Base-by-base conservation (phyloP, 2,113 vertebrate genomes). In the Acrocephalus kingi region DNA sequence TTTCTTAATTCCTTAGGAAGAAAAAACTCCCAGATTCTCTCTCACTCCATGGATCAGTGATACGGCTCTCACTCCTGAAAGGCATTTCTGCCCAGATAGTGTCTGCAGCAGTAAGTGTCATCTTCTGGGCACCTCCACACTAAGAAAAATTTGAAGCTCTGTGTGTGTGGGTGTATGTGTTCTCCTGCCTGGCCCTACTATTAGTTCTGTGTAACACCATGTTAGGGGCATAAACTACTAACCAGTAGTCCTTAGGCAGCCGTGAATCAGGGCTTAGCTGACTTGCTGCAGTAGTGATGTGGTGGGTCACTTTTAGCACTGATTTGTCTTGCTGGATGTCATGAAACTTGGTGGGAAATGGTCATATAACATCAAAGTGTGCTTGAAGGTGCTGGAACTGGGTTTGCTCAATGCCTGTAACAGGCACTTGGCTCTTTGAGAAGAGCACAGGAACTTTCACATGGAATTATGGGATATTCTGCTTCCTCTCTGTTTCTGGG, bases 81-180 rank as follows among this genome's bases (percentile, higher is more conserved):
- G 99, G 99, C 35, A 99, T 99, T 97, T 99, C 99, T 94, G 99
- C 99, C 23, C 99, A 99, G 97, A 99, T 99, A 27, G 98, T 98
- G 19, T 99, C 99, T 83, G 99, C 99, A 94, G 99, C 99, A 75
- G 99, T 99, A 97, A 99, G 98, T 98, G 54, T 82, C 35, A 83
- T 63, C 69, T 59, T 35, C 63, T 76, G 46, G 18, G 55, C 9
- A 16, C 6, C 2, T 73, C n/a, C 23, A 6, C 43, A 6, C 43
- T 63, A 15, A 33, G 52, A n/a, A 67, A 48, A 67, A 41, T 17
- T 4, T 55, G 14, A 24, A 43, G 25, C 3, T 62, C 4, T 73
- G 4, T 59, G 9, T 22, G 39, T 16, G 30, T 2, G 2, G 1
- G 17, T 2, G 31, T 51, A 43, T 43, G 41, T 20, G n/a, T 14